Base-by-base conservation (phyloP, 2,888 invertebrate species). In the Pandemis heparana region DNA sequence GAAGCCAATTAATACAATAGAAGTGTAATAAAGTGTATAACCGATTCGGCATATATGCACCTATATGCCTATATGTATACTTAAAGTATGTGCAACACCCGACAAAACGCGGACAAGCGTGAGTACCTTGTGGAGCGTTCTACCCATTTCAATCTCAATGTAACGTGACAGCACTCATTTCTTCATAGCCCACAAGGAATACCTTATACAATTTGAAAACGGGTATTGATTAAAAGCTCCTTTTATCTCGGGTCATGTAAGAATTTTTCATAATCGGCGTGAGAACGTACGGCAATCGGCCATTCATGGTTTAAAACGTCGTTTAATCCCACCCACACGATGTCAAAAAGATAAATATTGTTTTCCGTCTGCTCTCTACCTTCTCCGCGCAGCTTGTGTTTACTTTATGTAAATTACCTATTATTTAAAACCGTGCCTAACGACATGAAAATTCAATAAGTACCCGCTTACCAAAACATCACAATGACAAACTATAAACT, bases 51-150 rank as follows among this genome's bases (percentile, higher is more conserved):
- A 32, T 32, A 32, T 32, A 32, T 2, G 23, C 23, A 32, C 43
- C 12, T 51, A n/a, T n/a, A n/a, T n/a, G n/a, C n/a, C n/a, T n/a
- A n/a, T n/a, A n/a, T n/a, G n/a, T n/a, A n/a, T n/a, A 5, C n/a
- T 23, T n/a, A 5, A 9, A 6, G 64, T 14, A 64, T 68, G 23
- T 66, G 68, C 39, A 64, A 68, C 18, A 56, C 39, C 32, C 56
- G 63, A 72, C 72, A 72, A 68, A 56, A 46, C 59, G 16, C 23
- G 56, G 48, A 68, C 73, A 68, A 39, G 46, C 56, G 62, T 63
- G 74, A 74, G 43, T 74, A 56, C 23, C 23, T 62, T 70, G 74
- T 63, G 12, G 62, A 70, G 51, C 75, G 75, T 78, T 75, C 76
- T 72, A 75, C 71, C 68, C 62, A 75, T 79, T 68, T 56, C 73